These are phyloP conservation scores for Nasonia oneida DNA, from an alignment of 2,888 invertebrate genomes.

Conservation along the genomic window DNA sequence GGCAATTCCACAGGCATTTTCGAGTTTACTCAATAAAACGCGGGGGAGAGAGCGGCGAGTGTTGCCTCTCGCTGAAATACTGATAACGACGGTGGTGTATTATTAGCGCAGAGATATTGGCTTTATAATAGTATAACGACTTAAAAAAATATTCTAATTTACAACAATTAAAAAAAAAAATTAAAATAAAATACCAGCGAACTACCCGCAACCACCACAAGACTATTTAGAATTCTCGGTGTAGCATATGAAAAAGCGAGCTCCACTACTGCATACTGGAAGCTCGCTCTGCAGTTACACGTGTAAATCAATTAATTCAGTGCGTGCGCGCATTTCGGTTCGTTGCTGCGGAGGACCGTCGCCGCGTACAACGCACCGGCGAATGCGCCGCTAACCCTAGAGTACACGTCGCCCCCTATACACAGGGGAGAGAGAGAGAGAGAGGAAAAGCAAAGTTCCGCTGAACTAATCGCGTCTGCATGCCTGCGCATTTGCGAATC, in stretches of 20 bases:
- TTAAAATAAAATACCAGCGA: too few relatives aligned
- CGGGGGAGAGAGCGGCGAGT: background rate
- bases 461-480: constrained; percentile 51
- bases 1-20: background rate
- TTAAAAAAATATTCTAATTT: too few relatives aligned
- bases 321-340: background rate
- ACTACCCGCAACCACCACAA: too few relatives aligned
- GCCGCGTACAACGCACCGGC: background rate
- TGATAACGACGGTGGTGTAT: background rate
- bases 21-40: background rate
- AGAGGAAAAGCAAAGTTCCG: constrained; percentile 31
- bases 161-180: too few relatives aligned
- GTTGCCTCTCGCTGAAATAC: too few relatives aligned
- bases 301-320: constrained; percentile 37
- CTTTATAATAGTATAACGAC: too few relatives aligned
- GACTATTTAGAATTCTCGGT: too few relatives aligned
- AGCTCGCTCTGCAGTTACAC: background rate
- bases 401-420: background rate
- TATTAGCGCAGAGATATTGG: background rate
- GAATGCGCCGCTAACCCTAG: background rate
- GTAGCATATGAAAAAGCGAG: too few relatives aligned
- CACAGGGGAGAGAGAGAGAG: background rate
- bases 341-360: background rate
- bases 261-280: too few relatives aligned
- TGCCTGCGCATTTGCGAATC: constrained; percentile 47